Evolutionary conservation across 2,888 invertebrate genomes (phyloP), one percentile per base, ranked within the genome.

Genomic region (Conus canariensis): DNA sequence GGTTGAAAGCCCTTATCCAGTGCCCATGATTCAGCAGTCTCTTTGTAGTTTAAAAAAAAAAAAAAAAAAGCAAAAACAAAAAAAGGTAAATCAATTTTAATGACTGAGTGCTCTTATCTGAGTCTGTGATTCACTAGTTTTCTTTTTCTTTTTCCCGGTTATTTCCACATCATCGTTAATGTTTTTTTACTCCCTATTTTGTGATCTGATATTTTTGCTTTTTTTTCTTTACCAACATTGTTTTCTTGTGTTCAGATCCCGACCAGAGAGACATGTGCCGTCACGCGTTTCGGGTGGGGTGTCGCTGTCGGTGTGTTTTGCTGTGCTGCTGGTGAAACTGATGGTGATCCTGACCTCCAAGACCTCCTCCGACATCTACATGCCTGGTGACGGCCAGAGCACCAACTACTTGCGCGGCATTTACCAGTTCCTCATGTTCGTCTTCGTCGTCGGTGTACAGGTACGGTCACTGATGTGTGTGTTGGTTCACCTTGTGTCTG

Each of bases 331-430:
- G 94, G 99, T 99, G 93, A 99, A 99, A 97, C 98, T 98, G 96
- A 98, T 99, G 93, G 99, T 99, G 96, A 97, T 99, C 91, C 97
- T 99, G 93, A 98, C 98, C 95, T 97, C 99, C 92, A 98, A 99
- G 96, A 98, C 98, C 89, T 98, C 93, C 0, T 93, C 93, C 14
- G 93, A 93, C 58, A 92, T 16, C 64, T 90, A 94, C 45, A 89
- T 94, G 16, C 94, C 94, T 0, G 94, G 94, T 16, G 95, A 95
- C 88, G 91, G 92, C 0, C 94, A 93, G 98, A 92, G 94, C 10
- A 93, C 94, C 30, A 98, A 98, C 88, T 99, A 99, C 96, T 97
- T 99, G 90, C 98, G 98, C 89, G 98, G 99, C 12, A 98, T 98
- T 22, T 99, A 99, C 96, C 99, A 99, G 97, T 97, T 97, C 92